A percentile compares a stretch with the other conserved stretches of the same genome.
Evolutionary conservation across 2,888 invertebrate genomes (phyloP).

Genomic region (Cheilosia pagana): DNA sequence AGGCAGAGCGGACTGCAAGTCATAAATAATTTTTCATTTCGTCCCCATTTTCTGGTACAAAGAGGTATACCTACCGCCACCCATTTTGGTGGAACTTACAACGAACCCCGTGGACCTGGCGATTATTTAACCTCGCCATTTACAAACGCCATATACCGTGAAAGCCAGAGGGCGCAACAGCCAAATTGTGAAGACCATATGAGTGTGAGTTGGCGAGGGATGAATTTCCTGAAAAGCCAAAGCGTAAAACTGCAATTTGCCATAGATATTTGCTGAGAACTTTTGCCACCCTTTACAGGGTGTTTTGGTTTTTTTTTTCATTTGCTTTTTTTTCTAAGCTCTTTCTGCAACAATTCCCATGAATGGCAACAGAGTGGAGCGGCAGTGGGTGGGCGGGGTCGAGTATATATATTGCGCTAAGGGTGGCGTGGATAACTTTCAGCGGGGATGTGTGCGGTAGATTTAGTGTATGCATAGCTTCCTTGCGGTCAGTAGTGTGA

Average conservation of each 20-base stretch:
- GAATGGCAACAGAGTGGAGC: not conserved
- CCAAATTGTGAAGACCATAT: conserved; percentile 9
- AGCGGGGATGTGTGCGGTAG: conserved; percentile 31
- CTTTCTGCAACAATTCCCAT: not conserved
- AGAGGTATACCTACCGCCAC: not conserved
- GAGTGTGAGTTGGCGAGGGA: not conserved
- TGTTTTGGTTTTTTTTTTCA: not conserved
- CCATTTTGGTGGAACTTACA: conserved; percentile 1
- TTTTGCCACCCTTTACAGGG: conserved; percentile 49
- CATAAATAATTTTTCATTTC: conserved; percentile 70
- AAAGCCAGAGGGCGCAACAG: conserved; percentile 43
- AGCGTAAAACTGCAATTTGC: conserved; percentile 71
- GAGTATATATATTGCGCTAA: not conserved
- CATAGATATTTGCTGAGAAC: conserved; percentile 61
- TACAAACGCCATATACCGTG: conserved; percentile 40
- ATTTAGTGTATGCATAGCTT: conserved; percentile 60
- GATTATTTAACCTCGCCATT: conserved; percentile 56
- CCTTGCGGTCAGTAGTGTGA: conserved; percentile 67
- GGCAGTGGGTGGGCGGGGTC: conserved; percentile 24
- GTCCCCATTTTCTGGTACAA: conserved; percentile 33
- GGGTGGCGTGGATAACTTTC: conserved; percentile 10
- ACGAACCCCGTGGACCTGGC: conserved; percentile 24
- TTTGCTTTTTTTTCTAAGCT: conserved; percentile 17
- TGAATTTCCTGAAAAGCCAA: conserved; percentile 50
- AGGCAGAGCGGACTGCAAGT: conserved; percentile 24